Conservation (phyloP, 2,888 invertebrate species). For the Anticlea derivata region DNA sequence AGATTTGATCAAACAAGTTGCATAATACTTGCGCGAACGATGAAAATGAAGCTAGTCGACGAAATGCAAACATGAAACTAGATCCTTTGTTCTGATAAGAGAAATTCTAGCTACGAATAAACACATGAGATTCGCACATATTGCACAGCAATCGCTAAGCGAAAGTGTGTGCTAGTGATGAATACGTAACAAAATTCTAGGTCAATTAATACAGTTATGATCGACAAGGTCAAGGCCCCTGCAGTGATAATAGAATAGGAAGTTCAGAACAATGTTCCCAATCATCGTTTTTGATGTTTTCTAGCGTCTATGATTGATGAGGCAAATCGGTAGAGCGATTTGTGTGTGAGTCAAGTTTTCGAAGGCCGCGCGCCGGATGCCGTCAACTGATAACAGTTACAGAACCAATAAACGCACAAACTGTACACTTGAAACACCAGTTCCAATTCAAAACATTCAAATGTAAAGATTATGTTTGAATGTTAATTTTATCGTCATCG, state of each 20-base stretch:
- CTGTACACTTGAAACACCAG: slow-evolving; percentile 18
- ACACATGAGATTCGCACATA: background rate
- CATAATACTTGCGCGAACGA: slow-evolving; percentile 31
- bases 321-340: slow-evolving; percentile 52
- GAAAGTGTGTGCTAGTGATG: slow-evolving; percentile 11
- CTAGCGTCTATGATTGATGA: slow-evolving; percentile 52
- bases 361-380: slow-evolving; percentile 65
- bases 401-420: slow-evolving; percentile 34
- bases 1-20: slow-evolving; percentile 35
- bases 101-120: slow-evolving; percentile 13
- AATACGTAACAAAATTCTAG: slow-evolving; percentile 22
- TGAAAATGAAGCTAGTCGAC: slow-evolving; percentile 20
- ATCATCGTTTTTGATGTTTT: slow-evolving; percentile 38
- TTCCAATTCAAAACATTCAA: slow-evolving; percentile 12
- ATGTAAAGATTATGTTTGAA: slow-evolving; percentile 11
- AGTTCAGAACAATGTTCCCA: slow-evolving; percentile 30
- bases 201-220: slow-evolving; percentile 22
- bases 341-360: slow-evolving; percentile 59
- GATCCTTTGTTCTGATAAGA: slow-evolving; percentile 31
- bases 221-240: slow-evolving; percentile 21
- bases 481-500: slow-evolving; percentile 30
- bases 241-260: slow-evolving; percentile 17
- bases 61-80: slow-evolving; percentile 22
- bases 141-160: background rate
- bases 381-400: slow-evolving; percentile 59